phyloP scores from a whole-genome alignment of 2,888 invertebrate species.

The Drosophila quasianomalipes region DNA sequence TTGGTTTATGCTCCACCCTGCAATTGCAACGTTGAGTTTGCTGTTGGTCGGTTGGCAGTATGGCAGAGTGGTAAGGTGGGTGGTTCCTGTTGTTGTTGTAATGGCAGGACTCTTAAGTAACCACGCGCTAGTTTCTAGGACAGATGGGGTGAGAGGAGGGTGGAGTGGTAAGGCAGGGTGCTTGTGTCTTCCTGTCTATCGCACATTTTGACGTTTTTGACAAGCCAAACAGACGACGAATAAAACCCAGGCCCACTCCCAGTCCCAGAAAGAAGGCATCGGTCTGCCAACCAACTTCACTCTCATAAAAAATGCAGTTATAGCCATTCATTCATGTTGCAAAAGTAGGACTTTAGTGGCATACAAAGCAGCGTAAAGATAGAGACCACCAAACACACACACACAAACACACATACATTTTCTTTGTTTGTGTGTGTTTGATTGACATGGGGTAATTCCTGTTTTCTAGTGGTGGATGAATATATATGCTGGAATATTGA shows the following conservation, averaged over 20 bases:
- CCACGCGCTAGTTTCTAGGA: slow-evolving; percentile 28
- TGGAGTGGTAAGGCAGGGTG: neutral
- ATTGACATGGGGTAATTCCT: slow-evolving; percentile 26
- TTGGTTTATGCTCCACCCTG: slow-evolving; percentile 42
- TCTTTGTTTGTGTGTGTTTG: slow-evolving; percentile 19
- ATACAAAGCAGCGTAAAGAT: slow-evolving; percentile 35
- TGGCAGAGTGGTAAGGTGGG: slow-evolving; percentile 12
- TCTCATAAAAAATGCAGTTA: slow-evolving; percentile 71
- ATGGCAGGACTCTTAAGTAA: slow-evolving; percentile 25
- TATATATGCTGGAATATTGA: slow-evolving; percentile 15
- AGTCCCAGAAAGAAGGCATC: slow-evolving; percentile 6
- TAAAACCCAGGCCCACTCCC: slow-evolving; percentile 2
- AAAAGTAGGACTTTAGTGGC: slow-evolving; percentile 63
- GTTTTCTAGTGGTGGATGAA: slow-evolving; percentile 33
- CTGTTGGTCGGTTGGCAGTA: slow-evolving; percentile 14
- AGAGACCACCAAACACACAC: slow-evolving; percentile 14
- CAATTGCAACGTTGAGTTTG: slow-evolving; percentile 43
- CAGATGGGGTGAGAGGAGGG: neutral
- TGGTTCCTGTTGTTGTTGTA: slow-evolving; percentile 9
- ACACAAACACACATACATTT: neutral
- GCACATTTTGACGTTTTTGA: slow-evolving; percentile 70
- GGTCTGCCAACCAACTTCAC: slow-evolving; percentile 28
- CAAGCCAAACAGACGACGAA: slow-evolving; percentile 48
- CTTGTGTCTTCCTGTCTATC: slow-evolving; percentile 55
- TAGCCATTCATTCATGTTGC: slow-evolving; percentile 69